A percentile compares a stretch with the other conserved stretches of the same genome.
Evolutionary conservation across 2,888 invertebrate genomes (phyloP).

Genomic region (Corbicula japonica): DNA sequence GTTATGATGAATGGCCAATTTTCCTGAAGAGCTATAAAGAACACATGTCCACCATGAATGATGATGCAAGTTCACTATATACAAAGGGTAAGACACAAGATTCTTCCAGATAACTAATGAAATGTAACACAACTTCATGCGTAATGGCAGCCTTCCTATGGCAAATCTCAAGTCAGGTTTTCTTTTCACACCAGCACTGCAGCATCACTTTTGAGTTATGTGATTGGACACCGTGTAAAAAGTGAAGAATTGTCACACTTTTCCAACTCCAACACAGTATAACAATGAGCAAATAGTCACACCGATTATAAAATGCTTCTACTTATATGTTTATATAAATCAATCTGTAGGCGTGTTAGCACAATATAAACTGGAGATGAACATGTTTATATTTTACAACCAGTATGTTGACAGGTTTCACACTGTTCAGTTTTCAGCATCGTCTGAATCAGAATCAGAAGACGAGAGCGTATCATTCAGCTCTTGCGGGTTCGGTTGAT

Average conservation of each 20-base stretch:
- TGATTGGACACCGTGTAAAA: slow-evolving; percentile 26
- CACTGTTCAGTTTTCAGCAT: slow-evolving; percentile 56
- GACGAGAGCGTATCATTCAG: slow-evolving; percentile 78
- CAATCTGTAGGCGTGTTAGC: slow-evolving; percentile 21
- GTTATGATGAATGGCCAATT: slow-evolving; percentile 10
- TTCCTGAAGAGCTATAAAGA: slow-evolving; percentile 21
- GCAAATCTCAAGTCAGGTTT: background rate
- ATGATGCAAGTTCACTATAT: slow-evolving; percentile 11
- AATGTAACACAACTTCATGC: slow-evolving; percentile 14
- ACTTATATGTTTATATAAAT: slow-evolving; percentile 14
- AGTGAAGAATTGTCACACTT: slow-evolving; percentile 25
- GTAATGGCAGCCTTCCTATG: slow-evolving; percentile 24
- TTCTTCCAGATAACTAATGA: background rate
- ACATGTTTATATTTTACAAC: slow-evolving; percentile 5
- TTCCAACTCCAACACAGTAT: slow-evolving; percentile 33
- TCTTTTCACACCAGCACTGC: background rate
- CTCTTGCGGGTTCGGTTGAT: slow-evolving; percentile 72
- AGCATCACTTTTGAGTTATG: slow-evolving; percentile 3
- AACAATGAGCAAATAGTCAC: slow-evolving; percentile 41
- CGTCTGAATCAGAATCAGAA: slow-evolving; percentile 80
- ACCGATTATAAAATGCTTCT: slow-evolving; percentile 34
- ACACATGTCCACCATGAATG: slow-evolving; percentile 24
- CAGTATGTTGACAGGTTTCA: slow-evolving; percentile 5
- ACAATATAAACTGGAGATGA: slow-evolving; percentile 11
- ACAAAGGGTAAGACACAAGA: slow-evolving; percentile 33